Evolutionary conservation across 37 sponge, comb jelly and placozoan species (phyloP).

Genomic region (Axinella damicornis): DNA sequence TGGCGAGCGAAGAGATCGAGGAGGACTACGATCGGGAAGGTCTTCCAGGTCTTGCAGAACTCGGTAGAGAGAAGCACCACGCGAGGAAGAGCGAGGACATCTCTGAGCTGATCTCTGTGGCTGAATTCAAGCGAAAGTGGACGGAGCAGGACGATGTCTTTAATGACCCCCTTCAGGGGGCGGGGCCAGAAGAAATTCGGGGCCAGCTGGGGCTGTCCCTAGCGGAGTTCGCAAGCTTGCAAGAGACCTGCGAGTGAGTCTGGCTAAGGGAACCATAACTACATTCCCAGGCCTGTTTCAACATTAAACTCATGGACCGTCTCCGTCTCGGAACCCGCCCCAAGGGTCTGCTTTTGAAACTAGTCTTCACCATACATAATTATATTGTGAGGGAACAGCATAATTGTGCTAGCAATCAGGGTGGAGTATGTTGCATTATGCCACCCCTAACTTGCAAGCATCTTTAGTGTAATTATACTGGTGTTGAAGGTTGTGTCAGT

Average conservation of each 20-base stretch:
- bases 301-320: no score
- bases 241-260: conserved; percentile 15
- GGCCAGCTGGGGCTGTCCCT: neutral
- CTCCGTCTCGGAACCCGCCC: no score
- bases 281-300: no score
- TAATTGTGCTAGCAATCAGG: no score
- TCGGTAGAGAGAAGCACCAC: conserved; percentile 7
- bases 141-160: neutral
- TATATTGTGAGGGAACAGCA: no score
- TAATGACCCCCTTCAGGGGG: neutral
- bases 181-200: neutral
- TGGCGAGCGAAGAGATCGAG: neutral
- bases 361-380: no score
- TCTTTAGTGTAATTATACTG: no score
- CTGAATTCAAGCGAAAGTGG: conserved; percentile 21
- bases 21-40: neutral
- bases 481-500: no score
- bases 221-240: neutral
- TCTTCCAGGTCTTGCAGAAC: neutral
- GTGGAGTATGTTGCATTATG: no score
- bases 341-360: no score
- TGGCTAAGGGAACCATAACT: no score
- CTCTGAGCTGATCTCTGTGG: conserved; percentile 18
- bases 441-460: no score
- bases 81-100: neutral